Percentiles rank a stretch among this genome's conserved stretches.
Conservation (phyloP, 2,888 invertebrate species). For the Ormia ochracea region DNA sequence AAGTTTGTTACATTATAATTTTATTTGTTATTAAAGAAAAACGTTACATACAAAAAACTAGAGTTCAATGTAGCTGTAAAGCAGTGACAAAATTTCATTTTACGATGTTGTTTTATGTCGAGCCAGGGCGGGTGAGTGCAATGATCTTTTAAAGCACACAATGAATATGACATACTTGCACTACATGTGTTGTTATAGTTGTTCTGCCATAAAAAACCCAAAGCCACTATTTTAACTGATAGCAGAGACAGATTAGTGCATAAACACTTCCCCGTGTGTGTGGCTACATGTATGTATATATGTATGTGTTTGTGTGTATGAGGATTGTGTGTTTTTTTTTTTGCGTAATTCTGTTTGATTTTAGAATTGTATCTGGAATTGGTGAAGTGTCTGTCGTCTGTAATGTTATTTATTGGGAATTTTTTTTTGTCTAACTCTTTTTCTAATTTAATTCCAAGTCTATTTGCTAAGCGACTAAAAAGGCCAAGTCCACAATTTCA, state of each 20-base stretch:
- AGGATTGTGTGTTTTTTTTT: constrained; percentile 1
- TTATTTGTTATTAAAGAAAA: background rate
- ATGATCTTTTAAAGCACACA: constrained; percentile 44
- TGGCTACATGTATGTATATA: too few relatives aligned
- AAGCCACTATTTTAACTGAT: constrained; percentile 31
- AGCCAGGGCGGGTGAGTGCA: constrained; percentile 39
- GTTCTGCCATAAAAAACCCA: constrained; percentile 18
- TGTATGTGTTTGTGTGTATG: too few relatives aligned
- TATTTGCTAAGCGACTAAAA: background rate
- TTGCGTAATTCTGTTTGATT: background rate
- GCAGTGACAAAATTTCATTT: constrained; percentile 11
- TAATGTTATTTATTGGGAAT: constrained; percentile 12
- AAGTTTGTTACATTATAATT: background rate
- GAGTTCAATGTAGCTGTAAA: constrained; percentile 58
- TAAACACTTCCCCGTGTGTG: too few relatives aligned
- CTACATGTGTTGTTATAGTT: constrained; percentile 2
- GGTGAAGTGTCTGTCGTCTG: constrained; percentile 14
- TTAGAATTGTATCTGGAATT: constrained; percentile 33
- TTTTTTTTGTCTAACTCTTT: background rate
- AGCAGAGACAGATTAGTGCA: too few relatives aligned
- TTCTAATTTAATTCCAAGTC: background rate
- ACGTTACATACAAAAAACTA: background rate
- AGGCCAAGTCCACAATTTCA: constrained; percentile 26
- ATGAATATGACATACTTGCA: constrained; percentile 17
- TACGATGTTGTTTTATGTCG: background rate